A percentile compares a stretch with the other conserved stretches of the same genome.
Evolutionary conservation across 2,888 invertebrate species (phyloP).

Genomic region (Corbicula japonica): DNA sequence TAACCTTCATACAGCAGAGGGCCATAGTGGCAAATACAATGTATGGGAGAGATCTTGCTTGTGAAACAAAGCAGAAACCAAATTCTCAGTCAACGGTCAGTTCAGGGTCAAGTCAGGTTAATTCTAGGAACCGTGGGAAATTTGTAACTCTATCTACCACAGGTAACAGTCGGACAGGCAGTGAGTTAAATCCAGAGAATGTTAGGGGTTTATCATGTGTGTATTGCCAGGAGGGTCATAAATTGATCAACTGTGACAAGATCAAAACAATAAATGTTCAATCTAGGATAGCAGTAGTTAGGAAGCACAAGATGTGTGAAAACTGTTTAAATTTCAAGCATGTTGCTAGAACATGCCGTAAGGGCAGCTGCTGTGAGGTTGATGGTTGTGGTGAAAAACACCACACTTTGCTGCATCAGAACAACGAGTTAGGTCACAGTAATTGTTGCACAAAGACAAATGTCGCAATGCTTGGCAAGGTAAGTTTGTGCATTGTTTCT

Average conservation of each 20-base stretch:
- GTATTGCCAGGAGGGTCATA: background rate
- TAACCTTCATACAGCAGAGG: background rate
- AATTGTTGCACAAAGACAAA: background rate
- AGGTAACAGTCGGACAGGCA: no score
- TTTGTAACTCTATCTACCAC: no score
- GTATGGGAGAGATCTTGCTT: constrained; percentile 3
- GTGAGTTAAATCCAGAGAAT: no score
- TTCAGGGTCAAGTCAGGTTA: no score
- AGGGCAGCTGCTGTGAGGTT: background rate
- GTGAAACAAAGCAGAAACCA: background rate
- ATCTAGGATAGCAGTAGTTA: background rate
- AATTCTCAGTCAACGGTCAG: no score
- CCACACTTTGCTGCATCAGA: background rate
- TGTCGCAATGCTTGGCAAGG: background rate
- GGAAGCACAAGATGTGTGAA: constrained; percentile 3
- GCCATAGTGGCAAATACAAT: background rate
- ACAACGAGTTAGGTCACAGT: background rate
- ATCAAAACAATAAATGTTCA: background rate
- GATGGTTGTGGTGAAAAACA: background rate
- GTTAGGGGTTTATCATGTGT: no score
- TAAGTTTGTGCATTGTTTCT: constrained; percentile 18
- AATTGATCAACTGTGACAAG: background rate
- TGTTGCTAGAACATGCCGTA: background rate
- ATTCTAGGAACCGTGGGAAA: no score
- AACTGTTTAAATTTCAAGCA: background rate